Percentiles rank a stretch among this genome's conserved stretches.
Conservation (phyloP, 1,140 invertebrate species). For the Caenorhabditis tropicalis region DNA sequence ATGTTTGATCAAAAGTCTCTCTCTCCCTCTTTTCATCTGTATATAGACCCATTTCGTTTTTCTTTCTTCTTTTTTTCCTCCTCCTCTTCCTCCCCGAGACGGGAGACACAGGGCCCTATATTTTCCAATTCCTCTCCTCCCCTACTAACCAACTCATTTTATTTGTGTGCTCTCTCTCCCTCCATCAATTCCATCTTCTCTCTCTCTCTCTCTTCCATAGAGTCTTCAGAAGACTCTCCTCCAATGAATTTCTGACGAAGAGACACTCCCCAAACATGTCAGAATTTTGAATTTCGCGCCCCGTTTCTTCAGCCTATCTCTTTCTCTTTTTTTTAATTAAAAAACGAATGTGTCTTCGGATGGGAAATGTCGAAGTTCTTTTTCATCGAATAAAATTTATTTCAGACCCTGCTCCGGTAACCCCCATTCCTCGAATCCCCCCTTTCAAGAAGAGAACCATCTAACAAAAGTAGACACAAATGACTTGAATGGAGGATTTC, state of each 20-base stretch:
- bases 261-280: background rate
- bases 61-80: background rate
- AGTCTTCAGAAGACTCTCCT: too few relatives aligned
- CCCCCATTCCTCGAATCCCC: background rate
- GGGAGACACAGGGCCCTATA: too few relatives aligned
- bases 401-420: background rate
- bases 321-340: background rate
- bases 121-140: background rate
- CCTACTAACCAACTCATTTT: slow-evolving; percentile 32
- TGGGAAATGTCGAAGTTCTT: background rate
- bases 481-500: slow-evolving; percentile 30
- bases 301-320: background rate
- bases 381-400: background rate
- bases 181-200: background rate
- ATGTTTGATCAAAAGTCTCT: background rate
- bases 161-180: background rate
- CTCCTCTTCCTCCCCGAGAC: background rate
- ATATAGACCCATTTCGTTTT: background rate
- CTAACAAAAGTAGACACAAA: too few relatives aligned
- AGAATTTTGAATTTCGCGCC: slow-evolving; percentile 27
- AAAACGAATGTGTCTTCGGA: background rate
- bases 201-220: background rate
- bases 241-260: slow-evolving; percentile 27
- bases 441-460: too few relatives aligned
- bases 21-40: background rate